Percentiles rank a stretch among this genome's conserved stretches.
Evolutionary conservation across 2,888 invertebrate genomes (phyloP).

Genomic region (Merodon equestris): DNA sequence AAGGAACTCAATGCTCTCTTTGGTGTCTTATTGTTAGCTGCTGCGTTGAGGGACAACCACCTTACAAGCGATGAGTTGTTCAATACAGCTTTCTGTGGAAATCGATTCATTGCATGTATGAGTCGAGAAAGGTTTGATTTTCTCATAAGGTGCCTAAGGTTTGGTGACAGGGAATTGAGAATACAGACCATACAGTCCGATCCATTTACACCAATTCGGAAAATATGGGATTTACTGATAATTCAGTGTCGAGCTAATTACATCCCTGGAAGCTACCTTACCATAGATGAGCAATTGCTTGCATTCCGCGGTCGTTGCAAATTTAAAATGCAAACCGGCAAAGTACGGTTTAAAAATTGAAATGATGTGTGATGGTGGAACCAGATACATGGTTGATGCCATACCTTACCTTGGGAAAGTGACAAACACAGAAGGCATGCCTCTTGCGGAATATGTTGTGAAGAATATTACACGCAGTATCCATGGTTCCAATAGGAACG

Average conservation of each 20-base stretch:
- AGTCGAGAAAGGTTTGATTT: conserved; percentile 23
- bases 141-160: conserved; percentile 12
- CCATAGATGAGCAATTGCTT: not conserved
- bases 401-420: conserved; percentile 49
- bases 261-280: conserved; percentile 76
- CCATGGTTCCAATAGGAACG: conserved; percentile 39
- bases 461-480: conserved; percentile 38
- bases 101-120: conserved; percentile 20
- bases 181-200: conserved; percentile 6
- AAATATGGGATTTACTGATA: conserved; percentile 21
- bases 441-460: conserved; percentile 50
- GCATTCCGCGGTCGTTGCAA: conserved; percentile 44
- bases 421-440: conserved; percentile 27
- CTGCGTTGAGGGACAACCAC: conserved; percentile 18
- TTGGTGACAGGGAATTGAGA: conserved; percentile 21
- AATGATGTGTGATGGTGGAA: conserved; percentile 49
- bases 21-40: conserved; percentile 19
- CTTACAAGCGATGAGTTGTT: conserved; percentile 24
- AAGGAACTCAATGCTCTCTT: conserved; percentile 22
- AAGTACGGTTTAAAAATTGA: conserved; percentile 50
- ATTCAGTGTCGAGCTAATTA: conserved; percentile 16
- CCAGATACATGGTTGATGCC: conserved; percentile 58
- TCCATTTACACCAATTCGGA: conserved; percentile 21
- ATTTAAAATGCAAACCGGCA: conserved; percentile 40
- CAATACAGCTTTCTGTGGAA: conserved; percentile 20